These are phyloP conservation scores for Acanthaster planci DNA, from an alignment of 35 echinoderm and acorn worm species.

Conservation along the genomic window DNA sequence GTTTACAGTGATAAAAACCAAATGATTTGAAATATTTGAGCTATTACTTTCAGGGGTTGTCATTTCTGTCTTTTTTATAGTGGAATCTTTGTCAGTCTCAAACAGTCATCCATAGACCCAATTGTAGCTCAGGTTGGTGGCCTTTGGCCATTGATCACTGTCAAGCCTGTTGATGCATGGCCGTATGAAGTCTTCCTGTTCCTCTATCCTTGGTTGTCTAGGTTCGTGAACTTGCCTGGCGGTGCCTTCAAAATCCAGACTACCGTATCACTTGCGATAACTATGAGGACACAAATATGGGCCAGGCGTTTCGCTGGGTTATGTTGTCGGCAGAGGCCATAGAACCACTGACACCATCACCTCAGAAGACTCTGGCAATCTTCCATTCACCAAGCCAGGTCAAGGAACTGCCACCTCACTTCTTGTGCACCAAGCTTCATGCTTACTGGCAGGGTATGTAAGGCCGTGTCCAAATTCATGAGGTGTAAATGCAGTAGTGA, in stretches of 20 bases:
- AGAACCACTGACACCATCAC: background rate
- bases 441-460: constrained; percentile 2
- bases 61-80: no score
- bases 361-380: background rate
- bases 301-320: background rate
- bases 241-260: background rate
- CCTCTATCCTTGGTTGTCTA: background rate
- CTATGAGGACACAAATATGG: background rate
- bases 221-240: constrained; percentile 3
- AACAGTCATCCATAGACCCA: no score
- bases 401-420: background rate
- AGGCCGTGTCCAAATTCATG: background rate
- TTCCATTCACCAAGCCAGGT: background rate
- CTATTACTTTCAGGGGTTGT: no score
- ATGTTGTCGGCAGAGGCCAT: background rate
- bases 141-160: no score
- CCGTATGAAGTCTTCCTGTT: no score
- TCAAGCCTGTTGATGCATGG: no score
- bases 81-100: no score
- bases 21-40: no score
- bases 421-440: background rate
- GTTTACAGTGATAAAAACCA: no score
- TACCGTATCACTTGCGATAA: background rate
- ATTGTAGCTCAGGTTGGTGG: no score
- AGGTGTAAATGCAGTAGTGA: background rate